These are phyloP conservation scores for Cranoglanis bouderius DNA, from an alignment of 2,113 vertebrate genomes.

Conservation along the genomic window DNA sequence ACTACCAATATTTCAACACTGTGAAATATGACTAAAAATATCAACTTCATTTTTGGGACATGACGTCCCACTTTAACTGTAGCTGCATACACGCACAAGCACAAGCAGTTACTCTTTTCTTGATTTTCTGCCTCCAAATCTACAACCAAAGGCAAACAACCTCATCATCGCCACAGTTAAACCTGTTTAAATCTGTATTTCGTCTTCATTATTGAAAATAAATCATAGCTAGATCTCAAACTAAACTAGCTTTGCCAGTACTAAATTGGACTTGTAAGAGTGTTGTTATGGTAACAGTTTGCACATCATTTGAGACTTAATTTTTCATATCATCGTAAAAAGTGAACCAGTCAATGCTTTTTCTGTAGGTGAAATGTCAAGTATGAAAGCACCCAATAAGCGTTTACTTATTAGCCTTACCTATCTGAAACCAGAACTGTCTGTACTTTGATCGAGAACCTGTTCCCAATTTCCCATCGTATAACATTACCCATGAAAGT, in stretches of 20 bases:
- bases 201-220: background rate
- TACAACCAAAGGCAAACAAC: background rate
- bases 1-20: background rate
- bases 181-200: background rate
- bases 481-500: background rate
- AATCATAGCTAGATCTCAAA: background rate
- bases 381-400: background rate
- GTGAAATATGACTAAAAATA: background rate
- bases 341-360: background rate
- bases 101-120: background rate
- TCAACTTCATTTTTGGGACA: background rate
- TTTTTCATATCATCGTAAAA: background rate
- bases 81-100: background rate
- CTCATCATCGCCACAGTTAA: background rate
- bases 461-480: background rate
- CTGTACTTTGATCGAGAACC: background rate
- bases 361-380: background rate
- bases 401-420: background rate
- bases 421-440: background rate
- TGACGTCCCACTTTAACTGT: background rate
- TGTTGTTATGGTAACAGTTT: background rate
- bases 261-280: background rate
- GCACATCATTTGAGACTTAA: background rate
- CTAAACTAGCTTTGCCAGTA: background rate
- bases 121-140: background rate